Percentiles rank a stretch among this genome's conserved stretches.
phyloP scores from a whole-genome alignment of 2,888 invertebrate species.

The Agonopterix subpropinquella region DNA sequence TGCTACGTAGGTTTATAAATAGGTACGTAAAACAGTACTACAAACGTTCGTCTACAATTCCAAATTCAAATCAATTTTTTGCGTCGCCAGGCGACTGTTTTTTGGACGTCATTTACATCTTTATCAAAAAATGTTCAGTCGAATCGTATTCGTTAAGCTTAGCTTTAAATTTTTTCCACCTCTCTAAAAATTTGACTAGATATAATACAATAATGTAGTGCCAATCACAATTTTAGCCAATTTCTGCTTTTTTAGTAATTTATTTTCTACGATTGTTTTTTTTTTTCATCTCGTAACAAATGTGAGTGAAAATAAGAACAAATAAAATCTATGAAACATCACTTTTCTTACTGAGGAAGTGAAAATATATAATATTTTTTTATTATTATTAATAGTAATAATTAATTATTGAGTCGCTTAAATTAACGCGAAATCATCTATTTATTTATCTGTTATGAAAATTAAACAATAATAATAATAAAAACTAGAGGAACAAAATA shows the following conservation, averaged over 20 bases:
- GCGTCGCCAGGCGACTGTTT: constrained; percentile 60
- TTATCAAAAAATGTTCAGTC: constrained; percentile 58
- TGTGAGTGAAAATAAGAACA: constrained; percentile 21
- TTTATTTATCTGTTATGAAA: constrained; percentile 49
- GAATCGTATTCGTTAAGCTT: constrained; percentile 50
- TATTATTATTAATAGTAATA: constrained; percentile 41
- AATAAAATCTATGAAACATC: constrained; percentile 41
- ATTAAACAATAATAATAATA: constrained; percentile 70
- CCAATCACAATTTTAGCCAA: constrained; percentile 60
- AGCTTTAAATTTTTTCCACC: constrained; percentile 42
- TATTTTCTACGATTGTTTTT: neutral
- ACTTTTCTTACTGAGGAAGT: constrained; percentile 61
- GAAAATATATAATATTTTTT: constrained; percentile 39
- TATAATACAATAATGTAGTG: constrained; percentile 56
- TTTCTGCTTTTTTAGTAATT: constrained; percentile 20
- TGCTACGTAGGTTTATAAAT: constrained; percentile 52
- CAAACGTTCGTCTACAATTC: constrained; percentile 58
- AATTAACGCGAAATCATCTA: constrained; percentile 36
- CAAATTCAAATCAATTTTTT: constrained; percentile 65
- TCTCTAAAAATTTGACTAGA: constrained; percentile 71
- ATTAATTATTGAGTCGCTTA: constrained; percentile 51
- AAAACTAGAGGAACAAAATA: constrained; percentile 74
- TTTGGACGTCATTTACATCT: constrained; percentile 60
- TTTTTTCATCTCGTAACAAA: constrained; percentile 11
- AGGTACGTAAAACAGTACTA: constrained; percentile 42